Percentiles rank a stretch among this genome's conserved stretches.
phyloP scores from a whole-genome alignment of 2,888 invertebrate species.

The Sceliomorpha sp. region DNA sequence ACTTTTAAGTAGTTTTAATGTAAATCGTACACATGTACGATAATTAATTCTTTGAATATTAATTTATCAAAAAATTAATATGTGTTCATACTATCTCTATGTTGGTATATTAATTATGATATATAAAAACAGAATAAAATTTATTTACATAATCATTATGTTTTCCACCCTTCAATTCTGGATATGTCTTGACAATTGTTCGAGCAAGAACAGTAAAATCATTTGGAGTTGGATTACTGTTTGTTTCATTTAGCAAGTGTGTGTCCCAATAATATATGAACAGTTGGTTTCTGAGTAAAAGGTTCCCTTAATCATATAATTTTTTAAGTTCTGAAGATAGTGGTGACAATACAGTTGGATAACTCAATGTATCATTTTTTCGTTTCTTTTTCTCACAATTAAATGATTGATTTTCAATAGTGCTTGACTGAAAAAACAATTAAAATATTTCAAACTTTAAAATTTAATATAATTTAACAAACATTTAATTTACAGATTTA shows the following conservation, averaged over 20 bases:
- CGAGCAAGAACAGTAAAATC: neutral
- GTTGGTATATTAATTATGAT: neutral
- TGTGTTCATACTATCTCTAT: neutral
- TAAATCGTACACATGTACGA: neutral
- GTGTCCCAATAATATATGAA: slow-evolving; percentile 7
- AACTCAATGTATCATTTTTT: neutral
- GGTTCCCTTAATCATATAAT: slow-evolving; percentile 1
- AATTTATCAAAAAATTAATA: too few species aligned
- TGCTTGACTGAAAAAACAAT: slow-evolving; percentile 1
- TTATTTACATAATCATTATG: neutral
- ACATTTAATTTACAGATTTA: neutral
- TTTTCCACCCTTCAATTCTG: slow-evolving; percentile 5
- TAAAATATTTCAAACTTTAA: neutral
- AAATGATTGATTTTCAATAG: slow-evolving; percentile 4
- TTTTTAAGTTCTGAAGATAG: neutral
- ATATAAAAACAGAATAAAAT: neutral
- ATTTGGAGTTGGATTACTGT: slow-evolving; percentile 1
- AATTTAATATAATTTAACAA: neutral
- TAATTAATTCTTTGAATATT: slow-evolving; percentile 1
- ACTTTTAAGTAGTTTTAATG: neutral
- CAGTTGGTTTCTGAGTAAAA: neutral
- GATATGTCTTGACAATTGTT: slow-evolving; percentile 3
- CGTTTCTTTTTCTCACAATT: neutral
- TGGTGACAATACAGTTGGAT: slow-evolving; percentile 5
- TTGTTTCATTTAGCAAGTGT: slow-evolving; percentile 2